A percentile compares a stretch with the other conserved stretches of the same genome.
These are phyloP conservation scores for Mesocentrotus franciscanus DNA, from an alignment of 53 echinoderm and acorn worm genomes.

Conservation along the genomic window DNA sequence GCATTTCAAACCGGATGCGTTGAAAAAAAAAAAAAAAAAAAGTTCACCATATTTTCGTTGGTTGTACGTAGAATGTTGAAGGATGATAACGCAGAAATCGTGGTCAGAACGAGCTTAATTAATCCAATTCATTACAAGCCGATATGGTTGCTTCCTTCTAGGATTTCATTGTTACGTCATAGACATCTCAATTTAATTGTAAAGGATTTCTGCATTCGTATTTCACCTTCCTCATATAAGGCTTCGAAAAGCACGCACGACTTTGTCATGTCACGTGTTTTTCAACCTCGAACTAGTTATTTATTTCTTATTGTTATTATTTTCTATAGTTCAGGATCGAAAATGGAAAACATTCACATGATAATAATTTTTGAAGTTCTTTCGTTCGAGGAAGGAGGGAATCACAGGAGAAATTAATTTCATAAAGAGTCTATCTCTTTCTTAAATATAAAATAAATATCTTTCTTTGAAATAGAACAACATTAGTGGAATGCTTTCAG, in stretches of 20 bases:
- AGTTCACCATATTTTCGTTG: background rate
- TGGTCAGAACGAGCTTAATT: background rate
- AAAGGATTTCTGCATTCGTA: background rate
- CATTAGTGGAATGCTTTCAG: constrained; percentile 18
- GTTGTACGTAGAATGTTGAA: background rate
- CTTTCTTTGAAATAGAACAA: constrained; percentile 15
- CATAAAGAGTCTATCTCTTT: background rate
- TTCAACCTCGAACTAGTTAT: background rate
- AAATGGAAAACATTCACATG: background rate
- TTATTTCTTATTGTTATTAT: background rate
- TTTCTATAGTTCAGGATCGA: background rate
- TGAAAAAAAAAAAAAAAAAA: background rate
- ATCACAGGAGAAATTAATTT: background rate
- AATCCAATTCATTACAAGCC: background rate
- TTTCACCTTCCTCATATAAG: background rate
- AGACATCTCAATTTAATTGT: background rate
- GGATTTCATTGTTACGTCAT: background rate
- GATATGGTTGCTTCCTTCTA: background rate
- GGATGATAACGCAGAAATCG: background rate
- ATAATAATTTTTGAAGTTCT: background rate
- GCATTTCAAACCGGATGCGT: background rate
- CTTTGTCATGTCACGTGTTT: background rate
- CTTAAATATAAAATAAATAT: background rate
- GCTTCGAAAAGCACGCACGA: constrained; percentile 17
- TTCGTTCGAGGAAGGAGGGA: background rate